phyloP scores from a whole-genome alignment of 2,888 invertebrate genomes.

The Malthinus seriepunctatus region DNA sequence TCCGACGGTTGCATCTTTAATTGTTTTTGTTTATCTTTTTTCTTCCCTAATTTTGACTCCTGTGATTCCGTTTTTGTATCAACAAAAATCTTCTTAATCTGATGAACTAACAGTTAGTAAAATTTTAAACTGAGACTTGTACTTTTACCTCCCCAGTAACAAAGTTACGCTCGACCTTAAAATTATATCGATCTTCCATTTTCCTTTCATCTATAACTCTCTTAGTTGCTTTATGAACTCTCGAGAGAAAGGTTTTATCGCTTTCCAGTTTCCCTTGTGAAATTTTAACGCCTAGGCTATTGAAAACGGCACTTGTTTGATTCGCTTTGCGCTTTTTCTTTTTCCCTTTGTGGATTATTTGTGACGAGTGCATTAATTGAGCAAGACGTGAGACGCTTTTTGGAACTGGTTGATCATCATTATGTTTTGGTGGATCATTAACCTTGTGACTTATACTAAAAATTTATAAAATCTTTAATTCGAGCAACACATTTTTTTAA shows the following conservation, averaged over 20 bases:
- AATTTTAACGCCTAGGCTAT: constrained; percentile 20
- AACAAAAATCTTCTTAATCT: neutral
- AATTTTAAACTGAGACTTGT: neutral
- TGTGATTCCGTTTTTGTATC: neutral
- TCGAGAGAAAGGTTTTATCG: constrained; percentile 63
- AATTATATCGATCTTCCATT: constrained; percentile 65
- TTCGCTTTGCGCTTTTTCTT: constrained; percentile 26
- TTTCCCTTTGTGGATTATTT: neutral
- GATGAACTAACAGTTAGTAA: neutral
- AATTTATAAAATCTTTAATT: constrained; percentile 22
- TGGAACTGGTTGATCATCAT: constrained; percentile 74
- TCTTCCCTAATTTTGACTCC: constrained; percentile 49
- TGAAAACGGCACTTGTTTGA: constrained; percentile 6
- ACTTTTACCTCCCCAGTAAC: constrained; percentile 56
- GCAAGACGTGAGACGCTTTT: constrained; percentile 70
- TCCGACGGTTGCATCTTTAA: constrained; percentile 49
- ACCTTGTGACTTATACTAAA: constrained; percentile 71
- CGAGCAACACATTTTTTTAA: neutral
- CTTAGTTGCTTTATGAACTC: constrained; percentile 67
- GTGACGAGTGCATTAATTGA: constrained; percentile 53
- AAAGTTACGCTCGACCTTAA: constrained; percentile 60
- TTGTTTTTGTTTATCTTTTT: constrained; percentile 60
- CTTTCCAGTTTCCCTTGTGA: constrained; percentile 60
- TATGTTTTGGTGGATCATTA: constrained; percentile 73
- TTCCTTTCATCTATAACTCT: constrained; percentile 64